phyloP scores from a whole-genome alignment of 2,888 invertebrate species.

The Ethmia dodecea region DNA sequence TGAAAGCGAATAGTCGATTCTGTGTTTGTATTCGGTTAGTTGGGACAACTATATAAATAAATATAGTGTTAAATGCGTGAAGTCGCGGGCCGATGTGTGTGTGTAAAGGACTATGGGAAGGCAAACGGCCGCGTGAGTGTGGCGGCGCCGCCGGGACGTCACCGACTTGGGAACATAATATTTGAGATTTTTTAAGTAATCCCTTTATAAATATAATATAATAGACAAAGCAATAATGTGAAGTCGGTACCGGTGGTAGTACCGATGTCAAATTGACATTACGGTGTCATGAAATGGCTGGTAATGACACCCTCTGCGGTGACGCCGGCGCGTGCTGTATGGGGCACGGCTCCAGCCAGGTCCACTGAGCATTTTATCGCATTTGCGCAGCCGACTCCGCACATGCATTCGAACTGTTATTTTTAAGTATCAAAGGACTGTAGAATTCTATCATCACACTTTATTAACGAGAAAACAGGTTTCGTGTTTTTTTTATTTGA shows the following conservation, averaged over 20 bases:
- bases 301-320: too few species aligned
- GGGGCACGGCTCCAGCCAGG: neutral
- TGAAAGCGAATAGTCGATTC: conserved; percentile 58
- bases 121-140: conserved; percentile 4
- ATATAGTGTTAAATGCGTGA: conserved; percentile 38
- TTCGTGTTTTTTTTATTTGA: conserved; percentile 59
- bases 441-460: conserved; percentile 75
- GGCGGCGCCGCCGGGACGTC: neutral
- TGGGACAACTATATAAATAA: conserved; percentile 56
- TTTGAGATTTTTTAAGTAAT: too few species aligned
- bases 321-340: neutral
- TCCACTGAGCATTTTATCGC: conserved; percentile 47
- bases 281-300: too few species aligned
- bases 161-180: too few species aligned
- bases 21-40: conserved; percentile 68
- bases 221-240: too few species aligned
- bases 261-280: too few species aligned
- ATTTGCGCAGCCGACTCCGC: conserved; percentile 31
- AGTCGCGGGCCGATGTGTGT: conserved; percentile 46
- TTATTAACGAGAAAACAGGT: conserved; percentile 55
- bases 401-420: conserved; percentile 58
- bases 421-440: conserved; percentile 70
- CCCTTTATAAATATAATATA: too few species aligned
- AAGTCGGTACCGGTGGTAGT: too few species aligned
- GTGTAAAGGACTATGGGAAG: conserved; percentile 13